phyloP scores from a whole-genome alignment of 2,888 invertebrate species.

The Orchesellides sinensis region DNA sequence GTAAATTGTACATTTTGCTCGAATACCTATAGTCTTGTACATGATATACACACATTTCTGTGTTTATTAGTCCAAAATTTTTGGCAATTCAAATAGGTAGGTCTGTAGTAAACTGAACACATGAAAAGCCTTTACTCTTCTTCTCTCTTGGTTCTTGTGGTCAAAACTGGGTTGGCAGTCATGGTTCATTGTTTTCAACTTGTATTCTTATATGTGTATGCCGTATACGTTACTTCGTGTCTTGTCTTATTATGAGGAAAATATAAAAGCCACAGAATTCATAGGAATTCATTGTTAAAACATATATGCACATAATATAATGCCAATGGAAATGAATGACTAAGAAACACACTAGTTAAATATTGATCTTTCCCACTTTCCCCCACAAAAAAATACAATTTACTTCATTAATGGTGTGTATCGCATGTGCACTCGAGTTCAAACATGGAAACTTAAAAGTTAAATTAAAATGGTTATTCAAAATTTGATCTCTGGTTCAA shows the following conservation, averaged over 20 bases:
- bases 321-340: no score
- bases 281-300: no score
- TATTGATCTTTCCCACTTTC: constrained; percentile 22
- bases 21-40: no score
- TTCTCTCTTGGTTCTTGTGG: constrained; percentile 26
- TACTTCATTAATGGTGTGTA: background rate
- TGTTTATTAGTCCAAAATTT: background rate
- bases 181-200: constrained; percentile 55
- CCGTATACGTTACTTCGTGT: background rate
- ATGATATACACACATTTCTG: background rate
- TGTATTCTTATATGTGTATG: background rate
- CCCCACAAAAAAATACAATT: background rate
- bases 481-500: background rate
- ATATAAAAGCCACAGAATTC: background rate
- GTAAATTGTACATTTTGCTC: no score
- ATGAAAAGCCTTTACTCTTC: no score
- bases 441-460: background rate
- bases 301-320: no score
- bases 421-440: background rate
- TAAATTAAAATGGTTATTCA: no score
- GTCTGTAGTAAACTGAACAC: no score
- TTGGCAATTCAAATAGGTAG: background rate
- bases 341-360: background rate
- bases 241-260: constrained; percentile 16
- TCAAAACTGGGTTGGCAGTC: constrained; percentile 48